Evolutionary conservation across 2,113 vertebrate genomes (phyloP), one percentile per base, ranked within the genome.

Genomic region (Odontesthes bonariensis): DNA sequence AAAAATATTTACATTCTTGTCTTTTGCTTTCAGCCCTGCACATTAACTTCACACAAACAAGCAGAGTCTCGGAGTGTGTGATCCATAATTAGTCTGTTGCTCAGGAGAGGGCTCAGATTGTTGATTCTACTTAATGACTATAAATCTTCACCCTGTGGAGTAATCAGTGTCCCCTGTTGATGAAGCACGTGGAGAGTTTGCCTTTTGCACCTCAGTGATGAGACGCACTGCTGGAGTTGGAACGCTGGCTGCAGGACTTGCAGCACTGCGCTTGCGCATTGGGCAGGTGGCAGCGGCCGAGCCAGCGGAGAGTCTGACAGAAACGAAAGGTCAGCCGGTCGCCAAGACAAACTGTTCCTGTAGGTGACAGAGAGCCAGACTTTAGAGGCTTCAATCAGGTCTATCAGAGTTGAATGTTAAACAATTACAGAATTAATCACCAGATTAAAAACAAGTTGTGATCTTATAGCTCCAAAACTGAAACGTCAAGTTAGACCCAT

Each of bases 211-310:
- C 17, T 96, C 92, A 96, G 88, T 86, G 94, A 22, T 82, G 79
- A 27, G 94, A 67, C 0, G 82, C 80, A 1, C 92, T 76, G 0
- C 92, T 72, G 42, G 93, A 90, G 0, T 87, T 89, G 56, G 90
- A 84, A 5, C 65, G 90, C 3, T 66, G 58, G 0, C 63, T 61
- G 60, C 98, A 99, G 32, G 95, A 95, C 27, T 69, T 94, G 91
- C 98, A 99, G 94, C 98, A 99, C 89, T 97, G 96, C 0, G 54
- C 5, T 0, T 27, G 93, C 13, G 98, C 89, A 0, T 94, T 92
- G 0, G 94, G 82, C 51, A 97, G 85, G 17, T 85, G 90, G 87
- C 98, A 99, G 7, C 92, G 90, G n/a, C 96, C 95, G 19, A 98
- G 94, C 67, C 93, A 85, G 35, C 86, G 94, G 54, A 99, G 95